These are phyloP conservation scores for Menura novaehollandiae DNA, from an alignment of 2,113 vertebrate species.

Conservation along the genomic window DNA sequence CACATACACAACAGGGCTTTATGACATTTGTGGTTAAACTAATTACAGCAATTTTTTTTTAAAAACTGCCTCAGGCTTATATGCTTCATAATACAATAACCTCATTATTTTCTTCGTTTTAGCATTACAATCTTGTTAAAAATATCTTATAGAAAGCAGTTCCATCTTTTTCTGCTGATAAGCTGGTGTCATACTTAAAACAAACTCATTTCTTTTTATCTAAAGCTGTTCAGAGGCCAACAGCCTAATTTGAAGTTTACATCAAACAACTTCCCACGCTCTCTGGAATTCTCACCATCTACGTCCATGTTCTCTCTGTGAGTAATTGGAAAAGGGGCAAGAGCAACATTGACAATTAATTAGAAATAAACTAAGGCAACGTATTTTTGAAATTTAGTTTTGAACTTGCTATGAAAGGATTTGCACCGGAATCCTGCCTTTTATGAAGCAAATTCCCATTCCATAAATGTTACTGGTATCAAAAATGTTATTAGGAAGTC, in stretches of 20 bases:
- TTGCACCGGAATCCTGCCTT: background rate
- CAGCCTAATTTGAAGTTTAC: background rate
- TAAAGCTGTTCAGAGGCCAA: background rate
- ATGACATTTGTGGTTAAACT: background rate
- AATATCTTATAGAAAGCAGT: background rate
- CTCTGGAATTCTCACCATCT: background rate
- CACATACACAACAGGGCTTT: background rate
- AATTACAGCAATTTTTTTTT: background rate
- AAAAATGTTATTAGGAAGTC: background rate
- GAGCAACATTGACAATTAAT: background rate
- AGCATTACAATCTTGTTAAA: background rate
- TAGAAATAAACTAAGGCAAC: background rate
- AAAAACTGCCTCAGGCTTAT: background rate
- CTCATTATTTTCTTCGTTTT: background rate
- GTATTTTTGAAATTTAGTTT: background rate
- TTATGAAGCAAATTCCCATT: background rate
- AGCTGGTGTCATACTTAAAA: background rate
- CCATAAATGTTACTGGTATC: background rate
- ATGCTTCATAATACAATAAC: background rate
- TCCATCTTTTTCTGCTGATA: background rate
- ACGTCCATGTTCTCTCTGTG: rapidly evolving
- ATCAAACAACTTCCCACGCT: background rate
- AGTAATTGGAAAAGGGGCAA: background rate
- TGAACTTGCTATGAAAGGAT: background rate
- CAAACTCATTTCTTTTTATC: background rate